Percentiles rank a stretch among this genome's conserved stretches.
Evolutionary conservation across 2,113 vertebrate genomes (phyloP).

Genomic region (human): DNA sequence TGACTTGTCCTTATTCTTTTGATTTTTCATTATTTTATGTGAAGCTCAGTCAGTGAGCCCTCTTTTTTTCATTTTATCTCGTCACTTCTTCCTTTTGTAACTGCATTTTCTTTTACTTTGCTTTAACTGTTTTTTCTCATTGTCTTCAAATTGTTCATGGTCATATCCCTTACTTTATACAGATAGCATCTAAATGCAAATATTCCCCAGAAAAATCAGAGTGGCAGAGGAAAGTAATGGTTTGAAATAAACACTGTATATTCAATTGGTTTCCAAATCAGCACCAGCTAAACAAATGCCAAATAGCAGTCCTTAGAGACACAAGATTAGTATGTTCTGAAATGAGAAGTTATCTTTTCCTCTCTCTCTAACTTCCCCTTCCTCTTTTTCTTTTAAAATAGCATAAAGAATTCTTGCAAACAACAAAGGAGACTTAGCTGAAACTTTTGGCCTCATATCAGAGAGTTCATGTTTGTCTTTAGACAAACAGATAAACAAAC

Average conservation of each 20-base stretch:
- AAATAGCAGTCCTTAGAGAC: constrained; percentile 61
- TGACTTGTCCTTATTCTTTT: constrained; percentile 10
- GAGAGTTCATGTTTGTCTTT: background rate
- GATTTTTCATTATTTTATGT: constrained; percentile 62
- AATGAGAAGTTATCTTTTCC: constrained; percentile 59
- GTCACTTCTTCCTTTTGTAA: constrained; percentile 40
- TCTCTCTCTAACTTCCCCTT: constrained; percentile 10
- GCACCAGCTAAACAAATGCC: constrained; percentile 63
- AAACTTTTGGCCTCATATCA: constrained; percentile 36
- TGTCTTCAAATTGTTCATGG: constrained; percentile 67
- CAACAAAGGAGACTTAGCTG: background rate
- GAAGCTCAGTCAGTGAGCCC: background rate
- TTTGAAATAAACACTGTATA: constrained; percentile 60
- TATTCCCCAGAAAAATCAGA: constrained; percentile 73
- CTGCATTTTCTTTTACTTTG: constrained; percentile 58
- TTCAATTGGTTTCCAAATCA: constrained; percentile 74
- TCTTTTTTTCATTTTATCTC: constrained; percentile 52
- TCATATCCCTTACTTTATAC: constrained; percentile 71
- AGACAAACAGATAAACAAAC: constrained; percentile 17
- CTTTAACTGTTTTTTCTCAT: constrained; percentile 65
- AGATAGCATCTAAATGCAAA: constrained; percentile 80
- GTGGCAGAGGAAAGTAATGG: constrained; percentile 67
- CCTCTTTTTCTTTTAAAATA: constrained; percentile 20
- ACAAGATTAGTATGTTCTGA: constrained; percentile 66
- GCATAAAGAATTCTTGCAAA: constrained; percentile 51